These are phyloP conservation scores for Syngnathus floridae DNA, from an alignment of 2,113 vertebrate species.

Conservation along the genomic window DNA sequence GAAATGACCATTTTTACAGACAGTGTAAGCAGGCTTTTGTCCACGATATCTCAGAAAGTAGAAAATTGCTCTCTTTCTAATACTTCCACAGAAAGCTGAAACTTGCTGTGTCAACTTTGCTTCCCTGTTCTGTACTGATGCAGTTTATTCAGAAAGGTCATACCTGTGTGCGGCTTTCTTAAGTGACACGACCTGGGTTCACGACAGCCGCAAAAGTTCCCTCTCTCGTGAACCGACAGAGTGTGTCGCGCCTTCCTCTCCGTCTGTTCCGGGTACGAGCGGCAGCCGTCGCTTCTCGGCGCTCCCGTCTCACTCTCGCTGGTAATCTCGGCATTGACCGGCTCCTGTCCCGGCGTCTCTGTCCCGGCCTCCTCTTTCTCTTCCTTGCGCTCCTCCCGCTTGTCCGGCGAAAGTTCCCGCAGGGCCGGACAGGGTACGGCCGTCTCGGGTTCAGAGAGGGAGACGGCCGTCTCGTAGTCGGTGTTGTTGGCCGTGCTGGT, in stretches of 20 bases:
- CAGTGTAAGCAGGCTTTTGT: no score
- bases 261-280: conserved; percentile 56
- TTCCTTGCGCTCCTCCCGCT: conserved; percentile 52
- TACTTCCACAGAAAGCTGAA: background rate
- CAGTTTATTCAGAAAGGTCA: background rate
- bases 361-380: conserved; percentile 44
- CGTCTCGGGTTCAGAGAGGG: conserved; percentile 57
- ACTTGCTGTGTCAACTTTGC: background rate
- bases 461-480: conserved; percentile 62
- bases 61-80: background rate
- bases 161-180: conserved; percentile 72
- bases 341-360: conserved; percentile 24
- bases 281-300: conserved; percentile 58
- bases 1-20: no score
- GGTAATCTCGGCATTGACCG: conserved; percentile 26
- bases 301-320: conserved; percentile 35
- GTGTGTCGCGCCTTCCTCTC: conserved; percentile 55
- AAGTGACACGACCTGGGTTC: conserved; percentile 67
- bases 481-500: conserved; percentile 65
- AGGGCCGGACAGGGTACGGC: conserved; percentile 45
- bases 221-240: conserved; percentile 59
- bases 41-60: background rate
- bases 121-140: background rate
- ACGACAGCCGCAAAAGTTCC: conserved; percentile 57
- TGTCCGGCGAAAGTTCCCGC: conserved; percentile 53